Evolutionary conservation across 1,140 invertebrate species (phyloP).

Genomic region (Zaprionus ornatus): DNA sequence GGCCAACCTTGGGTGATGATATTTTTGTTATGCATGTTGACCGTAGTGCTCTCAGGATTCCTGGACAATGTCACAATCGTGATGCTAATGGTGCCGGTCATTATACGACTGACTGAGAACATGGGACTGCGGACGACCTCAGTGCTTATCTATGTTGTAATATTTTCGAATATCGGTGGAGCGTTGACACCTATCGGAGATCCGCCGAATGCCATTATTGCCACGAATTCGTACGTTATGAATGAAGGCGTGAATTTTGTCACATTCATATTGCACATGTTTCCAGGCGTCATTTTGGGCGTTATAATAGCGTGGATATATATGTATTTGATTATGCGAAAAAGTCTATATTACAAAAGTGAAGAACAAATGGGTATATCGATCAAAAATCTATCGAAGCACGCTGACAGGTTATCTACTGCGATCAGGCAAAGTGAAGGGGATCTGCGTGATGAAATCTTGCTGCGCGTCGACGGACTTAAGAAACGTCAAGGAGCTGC

Average conservation of each 20-base stretch:
- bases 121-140: conserved; percentile 92
- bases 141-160: conserved; percentile 89
- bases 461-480: conserved; percentile 85
- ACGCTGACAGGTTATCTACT: conserved; percentile 89
- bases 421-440: conserved; percentile 91
- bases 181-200: conserved; percentile 93
- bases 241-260: conserved; percentile 90
- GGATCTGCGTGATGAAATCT: conserved; percentile 88
- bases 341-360: conserved; percentile 86
- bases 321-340: conserved; percentile 88
- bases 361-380: conserved; percentile 90
- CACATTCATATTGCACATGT: conserved; percentile 91
- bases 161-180: conserved; percentile 94
- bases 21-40: conserved; percentile 90
- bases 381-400: conserved; percentile 89
- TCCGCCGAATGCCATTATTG: conserved; percentile 94
- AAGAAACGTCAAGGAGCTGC: too few relatives aligned
- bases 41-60: conserved; percentile 91
- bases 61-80: conserved; percentile 95
- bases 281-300: conserved; percentile 88
- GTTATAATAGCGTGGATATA: conserved; percentile 87
- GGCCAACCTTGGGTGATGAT: conserved; percentile 92
- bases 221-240: conserved; percentile 87
- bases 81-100: conserved; percentile 92
- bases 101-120: conserved; percentile 93